Base-by-base conservation (phyloP, 2,113 vertebrate species). In the Ia io region DNA sequence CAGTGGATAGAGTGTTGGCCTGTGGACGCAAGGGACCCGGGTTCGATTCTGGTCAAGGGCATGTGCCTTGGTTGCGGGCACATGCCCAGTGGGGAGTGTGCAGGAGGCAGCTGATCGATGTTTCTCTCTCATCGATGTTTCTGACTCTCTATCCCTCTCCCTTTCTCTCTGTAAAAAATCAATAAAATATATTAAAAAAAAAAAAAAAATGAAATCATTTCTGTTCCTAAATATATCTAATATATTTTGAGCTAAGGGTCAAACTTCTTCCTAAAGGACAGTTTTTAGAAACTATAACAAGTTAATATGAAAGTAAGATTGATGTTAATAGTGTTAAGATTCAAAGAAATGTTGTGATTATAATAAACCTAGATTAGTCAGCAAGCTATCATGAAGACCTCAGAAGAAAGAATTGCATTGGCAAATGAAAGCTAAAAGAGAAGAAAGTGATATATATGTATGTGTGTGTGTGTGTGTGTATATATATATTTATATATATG, bases 281-380 rank as follows among this genome's bases (percentile, higher is more conserved):
- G 40, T 35, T 84, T 93, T 90, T 59, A 59, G 49, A 87, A 87
- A 74, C 51, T 53, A 7, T 88, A 84, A 30, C 49, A 83, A 79
- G 63, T 84, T 69, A 76, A 51, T 90, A 63, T 79, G 63, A 42
- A 90, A 59, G 85, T 90, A 76, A 93, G 47, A 69, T 87, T 86
- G 10, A 44, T 42, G 6, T n/a, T 74, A 70, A 82, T 47, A n/a
- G 18, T 80, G 25, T 37, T 37, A 83, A 77, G 23, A 32, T 35
- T 93, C 14, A 77, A 91, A 87, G 61, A 93, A 90, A 47, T 77
- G 14, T 51, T 42, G 12, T 63, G 22, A 30, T 37, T 73, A 28
- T 25, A 37, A 12, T 44, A n/a, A 70, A 61, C 59, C 74, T 51
- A 35, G 28, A 53, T 40, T 86, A 87, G 28, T 49, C 23, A 53